Evolutionary conservation across 1,140 invertebrate species (phyloP).

Genomic region (Drosophila yakuba): DNA sequence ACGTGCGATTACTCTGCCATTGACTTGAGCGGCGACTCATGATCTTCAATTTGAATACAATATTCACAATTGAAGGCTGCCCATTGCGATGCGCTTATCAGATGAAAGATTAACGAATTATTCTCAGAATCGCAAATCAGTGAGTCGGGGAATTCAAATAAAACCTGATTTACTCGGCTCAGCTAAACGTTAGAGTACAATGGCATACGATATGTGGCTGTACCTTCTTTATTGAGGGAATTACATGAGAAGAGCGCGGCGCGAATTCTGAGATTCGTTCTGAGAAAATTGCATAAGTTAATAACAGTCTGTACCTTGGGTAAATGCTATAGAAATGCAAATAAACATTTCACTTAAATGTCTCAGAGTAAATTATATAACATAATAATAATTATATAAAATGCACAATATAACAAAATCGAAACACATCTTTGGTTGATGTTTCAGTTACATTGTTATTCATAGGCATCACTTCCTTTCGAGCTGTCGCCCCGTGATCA

Average conservation of each 20-base stretch:
- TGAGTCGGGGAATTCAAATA: not conserved
- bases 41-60: slow-evolving; percentile 11
- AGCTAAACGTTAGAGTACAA: slow-evolving; percentile 2
- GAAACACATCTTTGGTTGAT: too few relatives aligned
- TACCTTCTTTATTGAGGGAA: slow-evolving; percentile 15
- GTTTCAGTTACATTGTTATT: not conserved
- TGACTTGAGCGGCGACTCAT: slow-evolving; percentile 16
- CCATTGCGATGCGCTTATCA: slow-evolving; percentile 24
- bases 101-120: slow-evolving; percentile 31
- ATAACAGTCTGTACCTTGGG: not conserved
- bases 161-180: slow-evolving; percentile 14
- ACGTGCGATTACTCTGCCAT: slow-evolving; percentile 34
- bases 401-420: too few relatives aligned
- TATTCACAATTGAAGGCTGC: slow-evolving; percentile 11
- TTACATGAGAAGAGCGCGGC: not conserved
- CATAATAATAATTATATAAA: too few relatives aligned
- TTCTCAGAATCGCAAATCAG: slow-evolving; percentile 10
- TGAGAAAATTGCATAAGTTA: slow-evolving; percentile 30
- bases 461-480: not conserved
- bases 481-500: slow-evolving; percentile 3
- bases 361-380: not conserved
- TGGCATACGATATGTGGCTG: slow-evolving; percentile 7
- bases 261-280: slow-evolving; percentile 25
- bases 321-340: too few relatives aligned
- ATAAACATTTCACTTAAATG: not conserved